Base-by-base conservation (phyloP, 2,113 vertebrate species). In the Sebastes schlegelii region DNA sequence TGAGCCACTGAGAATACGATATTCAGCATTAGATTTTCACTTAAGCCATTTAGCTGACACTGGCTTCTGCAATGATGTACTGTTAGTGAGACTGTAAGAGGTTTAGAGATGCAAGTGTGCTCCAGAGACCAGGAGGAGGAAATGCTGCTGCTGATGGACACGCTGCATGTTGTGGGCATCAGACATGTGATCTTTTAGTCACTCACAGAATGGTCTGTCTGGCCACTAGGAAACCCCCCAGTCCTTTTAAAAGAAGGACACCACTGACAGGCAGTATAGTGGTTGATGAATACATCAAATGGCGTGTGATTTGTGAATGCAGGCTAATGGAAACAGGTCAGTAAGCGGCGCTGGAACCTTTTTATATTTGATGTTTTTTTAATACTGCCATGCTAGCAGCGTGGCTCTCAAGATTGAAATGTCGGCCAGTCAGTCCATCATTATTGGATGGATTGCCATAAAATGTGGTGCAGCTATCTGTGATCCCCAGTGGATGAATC, bases 181-280 rank as follows among this genome's bases (percentile, higher is more conserved):
- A 64, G 60, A 71, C 43, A n/a, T 76, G 14, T 69, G 52, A 89
- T 71, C n/a, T 54, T 74, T 58, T 12, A 72, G 45, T 74, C 34
- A 43, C 62, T 78, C 21, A 34, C 62, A 6, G 34, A 58, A 23
- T 6, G 23, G 23, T 69, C 21, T 26, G 45, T 69, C 62, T 61
- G 26, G 34, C 34, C 34, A 51, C 42, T 16, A 42, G 4, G 48
- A 46, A 82, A 1, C 54, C 17, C 2, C 55, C 43, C 45, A 42
- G 62, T 48, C 43, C 26, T 45, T 45, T 70, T 26, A 74, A 60
- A 64, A 43, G 19, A 66, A 9, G 9, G 51, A 55, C 69, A 48
- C 26, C 77, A 43, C 40, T 60, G 76, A 57, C 76, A 76, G 64
- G 49, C 42, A 21, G 19, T 11, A 3, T 11, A 17, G 19, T 6